Evolutionary conservation across 1,140 invertebrate species (phyloP).

Genomic region (Monochamus saltuarius): DNA sequence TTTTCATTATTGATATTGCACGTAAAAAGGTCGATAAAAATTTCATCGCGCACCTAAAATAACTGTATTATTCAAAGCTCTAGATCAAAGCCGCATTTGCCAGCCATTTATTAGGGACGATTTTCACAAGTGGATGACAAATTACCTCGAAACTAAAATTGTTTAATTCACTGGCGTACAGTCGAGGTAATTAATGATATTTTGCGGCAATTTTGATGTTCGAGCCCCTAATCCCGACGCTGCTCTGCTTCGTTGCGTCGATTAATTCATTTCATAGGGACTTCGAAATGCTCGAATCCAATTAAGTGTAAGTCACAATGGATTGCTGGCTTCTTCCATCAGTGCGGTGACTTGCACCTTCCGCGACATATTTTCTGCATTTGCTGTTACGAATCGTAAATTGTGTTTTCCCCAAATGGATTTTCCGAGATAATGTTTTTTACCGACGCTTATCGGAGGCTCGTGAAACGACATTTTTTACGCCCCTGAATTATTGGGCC

Average conservation of each 20-base stretch:
- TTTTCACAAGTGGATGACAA: conserved; percentile 14
- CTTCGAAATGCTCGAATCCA: conserved; percentile 29
- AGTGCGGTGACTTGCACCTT: conserved; percentile 33
- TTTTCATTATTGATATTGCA: too few relatives aligned
- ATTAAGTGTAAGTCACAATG: conserved; percentile 34
- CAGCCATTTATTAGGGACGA: conserved; percentile 5
- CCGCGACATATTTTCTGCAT: conserved; percentile 31
- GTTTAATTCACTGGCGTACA: background rate
- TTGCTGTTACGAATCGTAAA: conserved; percentile 17
- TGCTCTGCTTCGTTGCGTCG: conserved; percentile 19
- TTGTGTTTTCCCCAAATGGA: conserved; percentile 16
- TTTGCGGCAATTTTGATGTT: conserved; percentile 29
- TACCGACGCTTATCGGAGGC: conserved; percentile 10
- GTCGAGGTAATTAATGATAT: conserved; percentile 30
- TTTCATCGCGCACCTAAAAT: too few relatives aligned
- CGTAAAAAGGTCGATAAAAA: too few relatives aligned
- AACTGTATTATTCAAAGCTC: too few relatives aligned
- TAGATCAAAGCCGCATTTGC: background rate
- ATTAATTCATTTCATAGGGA: conserved; percentile 33
- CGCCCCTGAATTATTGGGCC: conserved; percentile 9
- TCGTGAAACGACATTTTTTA: conserved; percentile 11
- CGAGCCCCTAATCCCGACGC: conserved; percentile 29
- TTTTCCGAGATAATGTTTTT: conserved; percentile 19
- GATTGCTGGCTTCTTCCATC: conserved; percentile 31
- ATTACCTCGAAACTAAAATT: conserved; percentile 13